Evolutionary conservation across 2,888 invertebrate genomes (phyloP), one percentile per base, ranked within the genome.

Genomic region (Liodrosophila aerea): DNA sequence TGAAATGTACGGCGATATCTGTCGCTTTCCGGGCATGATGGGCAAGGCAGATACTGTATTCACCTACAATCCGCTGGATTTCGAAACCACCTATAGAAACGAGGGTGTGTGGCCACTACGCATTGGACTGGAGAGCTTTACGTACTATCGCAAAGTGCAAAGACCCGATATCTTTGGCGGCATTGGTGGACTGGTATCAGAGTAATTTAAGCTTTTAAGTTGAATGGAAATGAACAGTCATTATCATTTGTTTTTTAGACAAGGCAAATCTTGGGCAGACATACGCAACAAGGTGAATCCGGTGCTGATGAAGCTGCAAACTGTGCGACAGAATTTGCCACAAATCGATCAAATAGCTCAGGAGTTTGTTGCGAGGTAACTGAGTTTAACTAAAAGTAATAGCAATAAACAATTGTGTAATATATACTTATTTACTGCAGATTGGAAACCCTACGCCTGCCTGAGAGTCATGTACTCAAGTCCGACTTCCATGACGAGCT

Each of bases 241-340:
- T 22, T 2, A 22, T 22, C 2, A 22, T 29, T 1, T 9, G 2
- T 2, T 7, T 1, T 9, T 1, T 4, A 92, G 92, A 15, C 93
- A 94, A 89, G 94, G 93, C 0, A 91, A 92, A 22, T 90, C 92
- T 71, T 94, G 94, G 94, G 92, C 93, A 18, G 91, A 93, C 39
- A 91, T 94, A 56, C 91, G 94, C n/a, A 92, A 92, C 4, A 93
- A 93, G 73, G 88, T 89, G 0, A 89, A 89, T 68, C 89, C 88
- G 0, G 76, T 89, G 27, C 51, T 89, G 33, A 86, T 89, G 86
- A 87, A 88, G 45, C 70, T 84, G 2, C 86, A 87, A 47, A 88
- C 76, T 40, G 81, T 88, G 1, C 64, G 87, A 1, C 82, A 83
- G 33, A 85, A 76, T 54, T 50, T 88, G 18, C 66, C 83, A 0